Evolutionary conservation across 2,888 invertebrate genomes (phyloP).

Genomic region (Tryphoninae sp.): DNA sequence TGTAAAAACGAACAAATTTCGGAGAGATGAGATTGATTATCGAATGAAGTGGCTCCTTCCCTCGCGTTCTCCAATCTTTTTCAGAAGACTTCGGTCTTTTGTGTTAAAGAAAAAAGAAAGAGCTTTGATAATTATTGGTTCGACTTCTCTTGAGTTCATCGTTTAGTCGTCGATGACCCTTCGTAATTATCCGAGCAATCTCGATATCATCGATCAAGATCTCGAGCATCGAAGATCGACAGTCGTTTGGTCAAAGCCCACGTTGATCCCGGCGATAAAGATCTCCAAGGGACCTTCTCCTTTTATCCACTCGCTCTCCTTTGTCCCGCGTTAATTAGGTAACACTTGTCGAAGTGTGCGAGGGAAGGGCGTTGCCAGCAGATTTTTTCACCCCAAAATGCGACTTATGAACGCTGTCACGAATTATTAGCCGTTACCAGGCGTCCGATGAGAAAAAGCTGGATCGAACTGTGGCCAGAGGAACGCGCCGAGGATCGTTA

Average conservation of each 20-base stretch:
- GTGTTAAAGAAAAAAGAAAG: too few species aligned
- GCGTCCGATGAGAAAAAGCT: not conserved
- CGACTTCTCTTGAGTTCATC: too few species aligned
- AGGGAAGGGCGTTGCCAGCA: constrained; percentile 42
- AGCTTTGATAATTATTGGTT: too few species aligned
- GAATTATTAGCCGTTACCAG: constrained; percentile 45
- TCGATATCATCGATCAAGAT: not conserved
- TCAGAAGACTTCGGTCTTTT: too few species aligned
- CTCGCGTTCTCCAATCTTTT: too few species aligned
- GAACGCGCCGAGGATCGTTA: constrained; percentile 13
- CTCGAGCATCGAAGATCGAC: not conserved
- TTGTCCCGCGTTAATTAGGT: constrained; percentile 53
- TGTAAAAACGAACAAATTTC: too few species aligned
- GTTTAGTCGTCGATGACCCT: too few species aligned
- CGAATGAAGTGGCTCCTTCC: too few species aligned
- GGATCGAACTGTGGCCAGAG: not conserved
- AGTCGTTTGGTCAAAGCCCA: not conserved
- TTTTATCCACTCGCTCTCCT: constrained; percentile 7
- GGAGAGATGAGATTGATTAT: too few species aligned
- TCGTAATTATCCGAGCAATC: too few species aligned
- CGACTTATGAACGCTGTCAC: constrained; percentile 19
- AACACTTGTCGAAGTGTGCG: constrained; percentile 32
- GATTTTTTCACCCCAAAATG: constrained; percentile 44
- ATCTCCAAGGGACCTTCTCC: constrained; percentile 25
- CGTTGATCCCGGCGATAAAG: constrained; percentile 8